These are phyloP conservation scores for Hirundichthys speculiger DNA, from an alignment of 2,113 vertebrate species.

Conservation along the genomic window DNA sequence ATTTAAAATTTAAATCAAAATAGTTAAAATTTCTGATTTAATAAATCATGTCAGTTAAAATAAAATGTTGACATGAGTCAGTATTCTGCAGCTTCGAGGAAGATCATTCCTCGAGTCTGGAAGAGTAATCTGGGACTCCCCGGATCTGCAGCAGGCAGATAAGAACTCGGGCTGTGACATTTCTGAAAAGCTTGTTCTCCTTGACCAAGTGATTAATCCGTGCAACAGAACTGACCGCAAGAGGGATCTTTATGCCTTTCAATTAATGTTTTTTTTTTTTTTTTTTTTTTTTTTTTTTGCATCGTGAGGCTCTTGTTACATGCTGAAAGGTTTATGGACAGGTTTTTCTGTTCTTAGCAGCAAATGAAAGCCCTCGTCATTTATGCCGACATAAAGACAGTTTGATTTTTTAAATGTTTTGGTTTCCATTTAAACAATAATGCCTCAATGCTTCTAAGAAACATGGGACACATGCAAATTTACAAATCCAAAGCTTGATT, in stretches of 20 bases:
- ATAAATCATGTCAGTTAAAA: no score
- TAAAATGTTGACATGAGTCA: no score
- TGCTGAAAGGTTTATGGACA: conserved; percentile 46
- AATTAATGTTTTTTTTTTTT: conserved; percentile 46
- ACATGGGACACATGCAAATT: conserved; percentile 1
- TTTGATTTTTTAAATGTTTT: conserved; percentile 50
- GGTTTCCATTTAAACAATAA: conserved; percentile 46
- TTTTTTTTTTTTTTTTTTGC: not conserved
- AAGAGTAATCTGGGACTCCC: no score
- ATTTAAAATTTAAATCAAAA: not conserved
- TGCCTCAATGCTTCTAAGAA: not conserved
- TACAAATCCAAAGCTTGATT: conserved; percentile 12
- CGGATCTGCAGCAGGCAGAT: conserved; percentile 47
- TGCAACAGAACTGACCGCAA: conserved; percentile 34
- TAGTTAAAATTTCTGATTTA: no score
- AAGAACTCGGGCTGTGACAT: conserved; percentile 25
- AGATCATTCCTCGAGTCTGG: no score
- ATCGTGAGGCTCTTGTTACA: conserved; percentile 40
- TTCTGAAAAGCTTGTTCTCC: conserved; percentile 47
- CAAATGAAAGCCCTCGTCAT: conserved; percentile 55
- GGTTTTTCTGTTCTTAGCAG: conserved; percentile 62
- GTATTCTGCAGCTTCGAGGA: not conserved
- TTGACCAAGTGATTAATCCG: conserved; percentile 40
- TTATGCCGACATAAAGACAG: conserved; percentile 33
- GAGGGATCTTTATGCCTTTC: conserved; percentile 36